Evolutionary conservation across 2,888 invertebrate genomes (phyloP).

Genomic region (Campoletis raptor): DNA sequence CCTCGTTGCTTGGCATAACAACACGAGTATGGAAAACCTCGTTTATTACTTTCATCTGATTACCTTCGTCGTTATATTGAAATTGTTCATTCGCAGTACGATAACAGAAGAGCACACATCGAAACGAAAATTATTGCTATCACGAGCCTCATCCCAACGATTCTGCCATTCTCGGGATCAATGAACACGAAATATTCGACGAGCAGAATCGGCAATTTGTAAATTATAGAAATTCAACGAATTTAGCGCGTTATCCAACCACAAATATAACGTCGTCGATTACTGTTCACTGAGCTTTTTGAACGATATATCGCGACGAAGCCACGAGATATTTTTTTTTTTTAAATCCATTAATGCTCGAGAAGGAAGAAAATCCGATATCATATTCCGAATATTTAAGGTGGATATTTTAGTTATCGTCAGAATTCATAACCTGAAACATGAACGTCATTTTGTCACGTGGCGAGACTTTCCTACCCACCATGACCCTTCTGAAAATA

Average conservation of each 20-base stretch:
- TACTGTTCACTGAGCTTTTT: conserved; percentile 63
- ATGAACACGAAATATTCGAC: conserved; percentile 72
- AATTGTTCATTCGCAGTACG: conserved; percentile 66
- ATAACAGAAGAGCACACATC: conserved; percentile 56
- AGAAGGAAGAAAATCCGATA: not conserved
- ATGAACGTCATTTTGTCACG: conserved; percentile 5
- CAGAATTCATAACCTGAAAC: not conserved
- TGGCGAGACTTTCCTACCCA: not conserved
- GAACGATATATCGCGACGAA: conserved; percentile 1
- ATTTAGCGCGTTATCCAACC: conserved; percentile 32
- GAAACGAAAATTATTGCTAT: conserved; percentile 49
- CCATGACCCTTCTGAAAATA: not conserved
- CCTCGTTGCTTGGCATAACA: not conserved
- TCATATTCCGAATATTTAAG: not conserved
- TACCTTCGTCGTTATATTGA: conserved; percentile 65
- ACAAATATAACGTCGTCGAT: conserved; percentile 51
- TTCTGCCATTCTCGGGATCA: conserved; percentile 71
- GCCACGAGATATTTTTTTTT: not conserved
- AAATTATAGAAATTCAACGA: conserved; percentile 67
- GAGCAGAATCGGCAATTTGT: conserved; percentile 67
- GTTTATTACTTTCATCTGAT: conserved; percentile 69
- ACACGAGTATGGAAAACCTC: conserved; percentile 50
- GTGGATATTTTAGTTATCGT: not conserved
- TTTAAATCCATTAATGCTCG: conserved; percentile 5
- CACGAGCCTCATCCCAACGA: conserved; percentile 9